phyloP scores from a whole-genome alignment of 2,113 vertebrate genomes.

The Synchiropus splendidus region DNA sequence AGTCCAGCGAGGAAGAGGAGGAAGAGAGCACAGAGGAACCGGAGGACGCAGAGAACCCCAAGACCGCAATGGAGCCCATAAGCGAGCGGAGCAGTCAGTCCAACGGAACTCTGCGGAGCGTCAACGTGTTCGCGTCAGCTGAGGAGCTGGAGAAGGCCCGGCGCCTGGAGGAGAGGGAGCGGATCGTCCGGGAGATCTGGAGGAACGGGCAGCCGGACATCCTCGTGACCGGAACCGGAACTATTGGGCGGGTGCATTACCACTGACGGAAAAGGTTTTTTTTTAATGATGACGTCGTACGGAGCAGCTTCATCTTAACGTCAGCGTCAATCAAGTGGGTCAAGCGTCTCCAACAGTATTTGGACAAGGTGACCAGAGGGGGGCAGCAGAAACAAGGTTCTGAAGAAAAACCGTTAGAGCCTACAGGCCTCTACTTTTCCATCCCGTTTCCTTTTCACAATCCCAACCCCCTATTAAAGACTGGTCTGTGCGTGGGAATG shows the following conservation, averaged over 20 bases:
- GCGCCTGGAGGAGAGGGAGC: slow-evolving; percentile 85
- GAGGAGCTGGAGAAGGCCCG: slow-evolving; percentile 91
- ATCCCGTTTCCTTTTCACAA: slow-evolving; percentile 20
- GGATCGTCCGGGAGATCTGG: slow-evolving; percentile 94
- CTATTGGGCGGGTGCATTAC: slow-evolving; percentile 79
- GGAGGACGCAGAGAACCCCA: slow-evolving; percentile 48
- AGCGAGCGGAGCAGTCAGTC: slow-evolving; percentile 53
- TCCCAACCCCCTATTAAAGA: slow-evolving; percentile 14
- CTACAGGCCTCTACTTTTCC: slow-evolving; percentile 6
- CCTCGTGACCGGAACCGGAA: slow-evolving; percentile 74
- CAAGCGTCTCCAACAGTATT: no score
- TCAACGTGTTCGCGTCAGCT: slow-evolving; percentile 85
- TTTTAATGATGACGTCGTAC: no score
- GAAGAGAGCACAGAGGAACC: slow-evolving; percentile 38
- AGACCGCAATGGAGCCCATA: slow-evolving; percentile 28
- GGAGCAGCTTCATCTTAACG: no score
- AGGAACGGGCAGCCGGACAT: slow-evolving; percentile 93
- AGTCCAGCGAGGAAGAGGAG: slow-evolving; percentile 58
- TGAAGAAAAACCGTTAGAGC: no score
- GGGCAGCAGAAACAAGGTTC: no score
- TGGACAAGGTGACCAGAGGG: no score
- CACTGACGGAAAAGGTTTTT: slow-evolving; percentile 57
- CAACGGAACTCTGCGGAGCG: slow-evolving; percentile 65
- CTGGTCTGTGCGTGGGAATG: slow-evolving; percentile 7
- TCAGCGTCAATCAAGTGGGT: no score